Evolutionary conservation across 92 coral and sea anemone genomes (phyloP).

Genomic region (Phenganax stokvisi): DNA sequence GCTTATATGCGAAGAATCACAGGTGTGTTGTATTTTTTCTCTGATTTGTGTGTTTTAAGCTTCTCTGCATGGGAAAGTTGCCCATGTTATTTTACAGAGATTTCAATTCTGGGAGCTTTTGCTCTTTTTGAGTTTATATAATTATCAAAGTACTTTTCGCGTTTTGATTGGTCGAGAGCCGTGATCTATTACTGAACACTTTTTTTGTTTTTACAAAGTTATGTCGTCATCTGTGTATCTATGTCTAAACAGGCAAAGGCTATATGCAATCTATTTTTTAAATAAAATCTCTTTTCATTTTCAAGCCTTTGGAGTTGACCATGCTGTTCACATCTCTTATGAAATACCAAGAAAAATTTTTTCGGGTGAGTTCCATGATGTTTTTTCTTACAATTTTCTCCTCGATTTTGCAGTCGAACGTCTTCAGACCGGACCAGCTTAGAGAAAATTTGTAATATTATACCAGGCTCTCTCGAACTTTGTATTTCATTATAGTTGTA

Average conservation of each 20-base stretch:
- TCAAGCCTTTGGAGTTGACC: slow-evolving; percentile 78
- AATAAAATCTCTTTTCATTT: neutral
- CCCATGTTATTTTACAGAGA: no score
- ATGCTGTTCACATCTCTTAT: slow-evolving; percentile 88
- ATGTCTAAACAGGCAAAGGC: neutral
- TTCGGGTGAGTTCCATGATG: slow-evolving; percentile 54
- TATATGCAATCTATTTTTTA: neutral
- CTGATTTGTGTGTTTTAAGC: neutral
- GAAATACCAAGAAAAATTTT: slow-evolving; percentile 77
- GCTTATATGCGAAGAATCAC: slow-evolving; percentile 68
- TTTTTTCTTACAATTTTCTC: neutral
- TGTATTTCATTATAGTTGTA: slow-evolving; percentile 48
- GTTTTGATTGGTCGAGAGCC: no score
- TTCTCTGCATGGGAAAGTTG: no score
- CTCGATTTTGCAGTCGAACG: no score
- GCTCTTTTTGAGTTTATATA: no score
- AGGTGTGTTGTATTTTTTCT: slow-evolving; percentile 47
- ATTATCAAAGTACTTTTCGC: no score
- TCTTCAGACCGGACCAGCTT: no score
- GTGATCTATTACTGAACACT: neutral
- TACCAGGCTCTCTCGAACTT: neutral
- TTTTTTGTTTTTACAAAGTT: neutral
- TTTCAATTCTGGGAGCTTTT: no score
- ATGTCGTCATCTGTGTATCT: neutral
- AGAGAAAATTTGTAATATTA: no score